Evolutionary conservation across 2,113 vertebrate genomes (phyloP), one percentile per base, ranked within the genome.

Genomic region (Malurus elegans): DNA sequence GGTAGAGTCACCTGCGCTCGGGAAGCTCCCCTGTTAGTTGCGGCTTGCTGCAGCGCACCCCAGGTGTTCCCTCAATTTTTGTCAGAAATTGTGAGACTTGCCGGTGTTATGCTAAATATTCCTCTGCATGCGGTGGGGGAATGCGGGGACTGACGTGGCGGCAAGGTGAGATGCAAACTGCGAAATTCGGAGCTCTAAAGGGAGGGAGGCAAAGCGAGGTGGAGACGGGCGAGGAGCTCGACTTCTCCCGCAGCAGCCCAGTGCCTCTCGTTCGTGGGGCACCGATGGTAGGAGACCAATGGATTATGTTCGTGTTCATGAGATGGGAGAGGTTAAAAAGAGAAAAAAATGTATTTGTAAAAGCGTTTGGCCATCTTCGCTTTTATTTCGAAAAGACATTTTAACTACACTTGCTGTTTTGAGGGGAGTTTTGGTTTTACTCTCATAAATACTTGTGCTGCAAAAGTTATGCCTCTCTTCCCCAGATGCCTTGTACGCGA

Each of bases 381-480:
- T 78, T 53, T 23, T 34, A 50, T 36, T 70, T 56, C 8, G 12
- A 4, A 57, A 24, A 56, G 5, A 8, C 18, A 3, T 83, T 56
- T 50, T 56, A 32, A 29, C 34, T 14, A 32, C 12, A 1, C 12
- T 56, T 34, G 48, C 62, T 53, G 2, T 23, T 48, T 16, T 19
- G 34, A 9, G 13, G 40, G 23, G 34, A 60, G 45, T 73, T 85
- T 47, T 40, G 31, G 16, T 80, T 92, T 83, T 25, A 8, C 44
- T 85, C 48, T 36, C 72, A 0, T n/a, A 38, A 34, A 81, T 50
- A 8, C 15, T 54, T 79, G 61, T 45, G 53, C 82, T 89, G 83
- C 65, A 76, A 44, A 97, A 98, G 94, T 97, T 98, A 8, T 36
- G 20, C 66, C 50, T 88, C 56, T 25, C n/a, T 48, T 47, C 18